Evolutionary conservation across 2,113 vertebrate genomes (phyloP).

Genomic region (Willisornis vidua): DNA sequence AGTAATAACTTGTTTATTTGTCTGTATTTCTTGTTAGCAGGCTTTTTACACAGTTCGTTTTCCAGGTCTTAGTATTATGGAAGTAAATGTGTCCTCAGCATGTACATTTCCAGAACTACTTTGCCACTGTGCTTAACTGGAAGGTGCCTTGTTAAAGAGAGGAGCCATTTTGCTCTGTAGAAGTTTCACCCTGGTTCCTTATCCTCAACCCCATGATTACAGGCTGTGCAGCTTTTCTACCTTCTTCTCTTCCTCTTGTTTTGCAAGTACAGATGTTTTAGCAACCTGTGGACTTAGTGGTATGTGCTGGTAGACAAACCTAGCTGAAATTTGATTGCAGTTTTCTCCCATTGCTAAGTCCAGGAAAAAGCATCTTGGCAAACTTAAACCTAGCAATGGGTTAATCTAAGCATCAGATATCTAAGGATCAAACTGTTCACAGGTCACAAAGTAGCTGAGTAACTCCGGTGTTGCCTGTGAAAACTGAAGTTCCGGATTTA

Average conservation of each 20-base stretch:
- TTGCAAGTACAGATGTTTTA: not conserved
- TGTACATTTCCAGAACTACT: not conserved
- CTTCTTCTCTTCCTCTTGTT: not conserved
- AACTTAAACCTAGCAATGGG: not conserved
- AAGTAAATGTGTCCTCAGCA: not conserved
- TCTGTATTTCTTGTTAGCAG: not conserved
- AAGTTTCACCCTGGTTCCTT: not conserved
- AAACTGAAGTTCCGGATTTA: not conserved
- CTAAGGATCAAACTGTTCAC: not conserved
- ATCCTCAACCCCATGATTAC: not conserved
- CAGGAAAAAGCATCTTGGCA: not conserved
- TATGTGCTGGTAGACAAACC: not conserved
- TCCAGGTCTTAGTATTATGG: not conserved
- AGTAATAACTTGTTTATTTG: not conserved
- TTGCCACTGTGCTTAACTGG: not conserved
- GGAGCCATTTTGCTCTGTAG: not conserved
- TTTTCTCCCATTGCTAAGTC: not conserved
- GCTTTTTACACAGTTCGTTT: not conserved
- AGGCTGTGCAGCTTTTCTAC: not conserved
- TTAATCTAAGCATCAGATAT: not conserved
- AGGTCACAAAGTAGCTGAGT: not conserved
- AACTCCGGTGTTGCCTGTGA: not conserved
- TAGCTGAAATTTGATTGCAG: not conserved
- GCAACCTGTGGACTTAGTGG: not conserved
- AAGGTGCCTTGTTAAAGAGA: not conserved